Evolutionary conservation across 2,888 invertebrate species (phyloP).

Genomic region (Malthinus seriepunctatus): DNA sequence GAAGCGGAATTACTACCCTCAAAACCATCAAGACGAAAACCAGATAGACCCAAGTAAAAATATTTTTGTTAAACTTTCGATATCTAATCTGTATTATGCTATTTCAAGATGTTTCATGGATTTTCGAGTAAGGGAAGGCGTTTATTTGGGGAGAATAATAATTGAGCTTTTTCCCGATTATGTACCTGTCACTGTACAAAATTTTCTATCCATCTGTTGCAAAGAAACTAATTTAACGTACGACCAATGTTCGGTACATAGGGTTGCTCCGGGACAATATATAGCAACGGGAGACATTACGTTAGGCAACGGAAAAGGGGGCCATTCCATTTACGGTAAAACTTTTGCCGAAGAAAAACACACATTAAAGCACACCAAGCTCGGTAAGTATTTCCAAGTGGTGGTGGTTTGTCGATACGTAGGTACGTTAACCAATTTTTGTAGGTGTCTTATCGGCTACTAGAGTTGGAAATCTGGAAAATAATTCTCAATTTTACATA

Average conservation of each 20-base stretch:
- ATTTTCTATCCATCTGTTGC: slow-evolving; percentile 50
- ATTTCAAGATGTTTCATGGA: slow-evolving; percentile 50
- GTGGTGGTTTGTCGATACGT: not conserved
- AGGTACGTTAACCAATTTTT: too few species aligned
- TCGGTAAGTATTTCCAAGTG: slow-evolving; percentile 43
- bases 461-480: slow-evolving; percentile 47
- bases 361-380: slow-evolving; percentile 52
- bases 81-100: not conserved
- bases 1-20: slow-evolving; percentile 30
- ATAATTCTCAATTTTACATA: slow-evolving; percentile 58
- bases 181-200: slow-evolving; percentile 51
- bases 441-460: slow-evolving; percentile 55
- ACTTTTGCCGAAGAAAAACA: slow-evolving; percentile 56
- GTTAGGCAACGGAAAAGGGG: slow-evolving; percentile 57
- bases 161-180: slow-evolving; percentile 52
- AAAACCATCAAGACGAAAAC: not conserved
- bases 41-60: slow-evolving; percentile 28
- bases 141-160: slow-evolving; percentile 47
- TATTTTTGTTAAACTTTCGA: not conserved
- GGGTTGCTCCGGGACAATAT: slow-evolving; percentile 55
- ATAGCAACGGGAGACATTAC: slow-evolving; percentile 61
- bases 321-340: slow-evolving; percentile 57
- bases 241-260: slow-evolving; percentile 52
- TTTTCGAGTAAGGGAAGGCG: slow-evolving; percentile 47
- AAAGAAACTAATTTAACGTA: slow-evolving; percentile 44